These are phyloP conservation scores for Panthera uncia DNA, from an alignment of 2,113 vertebrate species.

Conservation along the genomic window DNA sequence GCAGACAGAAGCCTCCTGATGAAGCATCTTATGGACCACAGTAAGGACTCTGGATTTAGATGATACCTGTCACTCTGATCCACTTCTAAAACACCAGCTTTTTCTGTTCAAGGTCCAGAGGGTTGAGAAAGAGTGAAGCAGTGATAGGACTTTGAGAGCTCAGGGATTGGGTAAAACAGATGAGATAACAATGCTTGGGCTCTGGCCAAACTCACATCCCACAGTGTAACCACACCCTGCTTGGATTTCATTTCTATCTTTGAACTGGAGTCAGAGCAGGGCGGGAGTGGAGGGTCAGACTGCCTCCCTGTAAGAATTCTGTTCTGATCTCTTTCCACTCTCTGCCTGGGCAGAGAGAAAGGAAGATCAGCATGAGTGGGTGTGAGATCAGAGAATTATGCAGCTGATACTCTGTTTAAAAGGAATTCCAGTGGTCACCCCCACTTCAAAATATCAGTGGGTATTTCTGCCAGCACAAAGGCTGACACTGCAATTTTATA, in stretches of 20 bases:
- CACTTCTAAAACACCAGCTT: not conserved
- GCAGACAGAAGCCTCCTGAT: not conserved
- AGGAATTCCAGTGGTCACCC: constrained; percentile 35
- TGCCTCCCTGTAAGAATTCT: constrained; percentile 6
- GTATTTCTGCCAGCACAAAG: constrained; percentile 45
- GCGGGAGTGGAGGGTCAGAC: constrained; percentile 45
- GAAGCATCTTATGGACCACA: not conserved
- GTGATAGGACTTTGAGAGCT: constrained; percentile 38
- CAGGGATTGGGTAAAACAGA: constrained; percentile 51
- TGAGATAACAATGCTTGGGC: constrained; percentile 54
- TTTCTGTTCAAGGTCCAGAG: constrained; percentile 65
- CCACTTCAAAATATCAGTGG: not conserved
- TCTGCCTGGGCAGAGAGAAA: constrained; percentile 10
- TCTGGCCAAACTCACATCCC: constrained; percentile 8
- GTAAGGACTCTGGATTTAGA: not conserved
- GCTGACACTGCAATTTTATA: not conserved
- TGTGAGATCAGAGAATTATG: constrained; percentile 51
- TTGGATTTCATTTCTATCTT: constrained; percentile 56
- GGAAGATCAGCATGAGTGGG: not conserved
- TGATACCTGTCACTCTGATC: not conserved
- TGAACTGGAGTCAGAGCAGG: constrained; percentile 25
- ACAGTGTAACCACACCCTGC: constrained; percentile 17
- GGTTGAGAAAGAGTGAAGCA: constrained; percentile 64
- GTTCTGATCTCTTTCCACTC: constrained; percentile 52
- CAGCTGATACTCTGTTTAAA: constrained; percentile 47